Evolutionary conservation across 2,888 invertebrate species (phyloP).

Genomic region (Eupithecia pulchellata): DNA sequence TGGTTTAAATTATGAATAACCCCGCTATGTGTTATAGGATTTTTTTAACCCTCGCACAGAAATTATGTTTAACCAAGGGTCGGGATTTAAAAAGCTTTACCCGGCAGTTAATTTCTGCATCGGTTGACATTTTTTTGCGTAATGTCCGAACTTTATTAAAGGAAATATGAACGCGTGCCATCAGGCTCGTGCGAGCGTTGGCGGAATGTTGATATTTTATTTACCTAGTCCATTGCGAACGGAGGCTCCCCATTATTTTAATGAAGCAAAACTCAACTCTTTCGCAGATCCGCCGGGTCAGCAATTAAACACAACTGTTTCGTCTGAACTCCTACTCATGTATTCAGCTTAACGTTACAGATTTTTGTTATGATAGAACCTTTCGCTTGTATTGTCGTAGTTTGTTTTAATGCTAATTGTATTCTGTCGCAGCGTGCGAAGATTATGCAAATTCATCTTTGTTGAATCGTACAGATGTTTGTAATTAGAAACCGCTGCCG

Average conservation of each 20-base stretch:
- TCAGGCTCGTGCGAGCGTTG: constrained; percentile 68
- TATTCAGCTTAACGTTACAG: constrained; percentile 63
- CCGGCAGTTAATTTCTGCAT: constrained; percentile 72
- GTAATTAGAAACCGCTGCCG: constrained; percentile 46
- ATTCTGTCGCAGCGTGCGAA: constrained; percentile 54
- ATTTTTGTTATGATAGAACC: constrained; percentile 60
- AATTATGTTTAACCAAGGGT: constrained; percentile 65
- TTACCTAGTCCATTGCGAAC: constrained; percentile 68
- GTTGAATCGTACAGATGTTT: constrained; percentile 46
- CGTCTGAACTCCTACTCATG: constrained; percentile 65
- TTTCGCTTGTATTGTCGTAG: constrained; percentile 59
- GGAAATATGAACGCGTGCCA: constrained; percentile 74
- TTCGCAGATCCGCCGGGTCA: constrained; percentile 76
- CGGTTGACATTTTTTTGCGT: constrained; percentile 63
- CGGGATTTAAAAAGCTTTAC: constrained; percentile 68
- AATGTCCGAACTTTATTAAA: constrained; percentile 75
- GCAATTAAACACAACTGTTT: constrained; percentile 83
- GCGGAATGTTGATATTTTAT: constrained; percentile 81
- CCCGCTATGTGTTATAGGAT: constrained; percentile 64
- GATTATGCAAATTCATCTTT: constrained; percentile 55
- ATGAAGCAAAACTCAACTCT: constrained; percentile 74
- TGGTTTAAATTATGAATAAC: constrained; percentile 73
- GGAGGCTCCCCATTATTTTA: constrained; percentile 65
- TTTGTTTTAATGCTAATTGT: constrained; percentile 61
- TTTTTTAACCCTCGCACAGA: constrained; percentile 64